Base-by-base conservation (phyloP, 1,140 invertebrate species). In the Drosophila lowei region DNA sequence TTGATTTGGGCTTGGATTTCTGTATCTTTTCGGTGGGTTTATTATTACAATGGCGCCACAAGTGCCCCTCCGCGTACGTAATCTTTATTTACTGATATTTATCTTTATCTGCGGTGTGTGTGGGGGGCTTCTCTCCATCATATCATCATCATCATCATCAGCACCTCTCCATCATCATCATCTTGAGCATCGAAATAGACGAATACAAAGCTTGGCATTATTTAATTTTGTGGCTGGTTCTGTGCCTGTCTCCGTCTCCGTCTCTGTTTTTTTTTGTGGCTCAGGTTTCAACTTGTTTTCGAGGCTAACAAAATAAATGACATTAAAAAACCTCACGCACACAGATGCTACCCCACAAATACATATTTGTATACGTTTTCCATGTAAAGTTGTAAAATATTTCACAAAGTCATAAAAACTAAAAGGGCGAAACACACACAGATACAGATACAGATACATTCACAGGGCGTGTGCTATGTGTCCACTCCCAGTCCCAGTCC, bases 11-110 rank as follows among this genome's bases (percentile, higher is more conserved):
- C 81, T 78, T 77, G 74, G 77, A 43, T 43, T 70, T 57, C 48
- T 49, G 64, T 66, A 53, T 63, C 30, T 30, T 9, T 43, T 73
- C 73, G 30, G 71, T 63, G 77, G 65, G 62, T 86, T 85, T 86
- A 85, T 85, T 86, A 86, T 86, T 81, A 88, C 81, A 88, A 81
- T 88, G 81, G 81, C 81, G 81, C 81, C 81, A 75, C 81, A 85
- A 88, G 74, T 80, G 78, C 59, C 79, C 34, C 11, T 5, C 23
- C 23, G 34, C 11, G 21, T 61, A 46, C 55, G 49, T 53, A 75
- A 76, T 80, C 79, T 79, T 73, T 58, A 67, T 77, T 54, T 58
- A 58, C 70, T 47, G 56, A 42, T 65, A 28, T 75, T 70, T 56
- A 50, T 64, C 63, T 62, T 54, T 65, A 55, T 68, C 44, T 44